phyloP scores from a whole-genome alignment of 64 coral and sea anemone species.

The Montipora sp. region DNA sequence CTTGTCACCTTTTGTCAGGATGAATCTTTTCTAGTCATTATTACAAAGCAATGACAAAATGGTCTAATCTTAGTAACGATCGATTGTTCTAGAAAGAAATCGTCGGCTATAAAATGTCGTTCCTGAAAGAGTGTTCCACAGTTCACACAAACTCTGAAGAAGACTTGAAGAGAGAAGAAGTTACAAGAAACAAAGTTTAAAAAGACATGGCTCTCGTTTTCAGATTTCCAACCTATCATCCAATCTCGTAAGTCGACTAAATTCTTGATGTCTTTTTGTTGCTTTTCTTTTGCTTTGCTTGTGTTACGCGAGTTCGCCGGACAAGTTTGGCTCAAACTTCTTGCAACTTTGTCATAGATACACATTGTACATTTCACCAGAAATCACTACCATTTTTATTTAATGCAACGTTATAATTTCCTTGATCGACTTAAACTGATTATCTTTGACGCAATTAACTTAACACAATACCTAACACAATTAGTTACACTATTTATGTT shows the following conservation, averaged over 20 bases:
- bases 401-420: no score
- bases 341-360: no score
- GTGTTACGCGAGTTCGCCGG: no score
- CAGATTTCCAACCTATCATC: conserved; percentile 25
- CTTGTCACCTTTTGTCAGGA: conserved; percentile 15
- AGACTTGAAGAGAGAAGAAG: conserved; percentile 6
- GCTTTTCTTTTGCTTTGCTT: no score
- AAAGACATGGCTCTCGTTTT: conserved; percentile 22
- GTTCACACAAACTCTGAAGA: not conserved
- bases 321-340: no score
- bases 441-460: no score
- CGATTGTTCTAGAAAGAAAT: not conserved
- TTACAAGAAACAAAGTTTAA: not conserved
- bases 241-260: not conserved
- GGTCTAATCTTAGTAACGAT: not conserved
- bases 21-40: not conserved
- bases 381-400: no score
- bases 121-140: not conserved
- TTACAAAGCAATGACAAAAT: conserved; percentile 1
- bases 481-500: no score
- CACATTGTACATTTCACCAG: no score
- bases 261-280: no score
- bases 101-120: not conserved
- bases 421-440: no score
- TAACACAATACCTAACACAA: no score